Base-by-base conservation (phyloP, 2,888 invertebrate genomes). In the Parapristionchus giblindavisi region DNA sequence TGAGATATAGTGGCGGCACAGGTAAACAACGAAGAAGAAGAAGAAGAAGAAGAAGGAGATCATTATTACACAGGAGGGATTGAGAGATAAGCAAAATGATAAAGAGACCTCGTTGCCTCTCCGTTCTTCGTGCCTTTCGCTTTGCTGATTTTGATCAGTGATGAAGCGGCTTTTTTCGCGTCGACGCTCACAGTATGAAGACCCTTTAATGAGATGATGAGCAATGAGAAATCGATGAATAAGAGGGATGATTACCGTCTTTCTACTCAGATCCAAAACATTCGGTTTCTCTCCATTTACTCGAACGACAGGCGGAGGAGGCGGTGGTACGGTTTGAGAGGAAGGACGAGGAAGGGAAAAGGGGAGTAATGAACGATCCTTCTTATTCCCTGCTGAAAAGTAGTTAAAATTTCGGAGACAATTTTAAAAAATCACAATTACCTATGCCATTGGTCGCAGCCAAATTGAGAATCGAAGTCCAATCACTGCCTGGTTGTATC, bases 211-310 rank as follows among this genome's bases (percentile, higher is more conserved):
- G 34, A 68, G n/a, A 14, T 24, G 5, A 6, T 14, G 32, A 17
- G 36, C 34, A 38, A n/a, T 32, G 21, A 27, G 56, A 71, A 76
- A 38, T 29, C 38, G 27, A n/a, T 5, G 29, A 65, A 74, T 11
- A 51, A 3, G 8, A 24, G 17, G 40, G 34, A 54, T 75, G 60
- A 73, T 43, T 60, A 71, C 71, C 58, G 65, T 56, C 65, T 77
- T 80, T 21, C 74, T 36, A 58, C 80, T 80, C 48, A 80, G 72
- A 61, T 80, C 80, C 11, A 80, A 66, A 3, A 78, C 70, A 21
- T 48, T 68, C 0, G 70, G 70, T n/a, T 54, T 56, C 27, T 71
- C 58, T 38, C 17, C 40, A 24, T 58, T 58, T 29, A 3, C 36
- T 29, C 60, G 60, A 1, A 29, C 32, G 34, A 6, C 48, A 29